Evolutionary conservation across 2,113 vertebrate genomes (phyloP).

Genomic region (Raja brachyura): DNA sequence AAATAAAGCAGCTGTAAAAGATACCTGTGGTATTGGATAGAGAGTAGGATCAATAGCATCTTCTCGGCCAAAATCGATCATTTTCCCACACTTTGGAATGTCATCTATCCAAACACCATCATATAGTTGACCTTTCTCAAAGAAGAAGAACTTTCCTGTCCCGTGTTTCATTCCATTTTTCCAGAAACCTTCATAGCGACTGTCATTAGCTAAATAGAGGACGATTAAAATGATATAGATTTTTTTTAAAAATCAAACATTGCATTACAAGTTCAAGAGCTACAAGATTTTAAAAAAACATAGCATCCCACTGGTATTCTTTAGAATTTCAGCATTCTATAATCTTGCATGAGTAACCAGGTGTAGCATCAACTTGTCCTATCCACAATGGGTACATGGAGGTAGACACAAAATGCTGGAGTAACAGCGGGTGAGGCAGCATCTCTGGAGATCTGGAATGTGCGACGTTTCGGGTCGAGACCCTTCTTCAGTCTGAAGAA

Average conservation of each 20-base stretch:
- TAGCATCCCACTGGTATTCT: neutral
- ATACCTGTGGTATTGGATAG: conserved; percentile 80
- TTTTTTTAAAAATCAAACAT: too few species aligned
- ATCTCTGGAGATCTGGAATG: too few species aligned
- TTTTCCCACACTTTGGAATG: conserved; percentile 70
- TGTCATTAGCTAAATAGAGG: conserved; percentile 58
- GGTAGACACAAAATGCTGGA: too few species aligned
- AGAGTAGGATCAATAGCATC: conserved; percentile 57
- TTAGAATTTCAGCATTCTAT: neutral
- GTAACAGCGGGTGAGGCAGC: too few species aligned
- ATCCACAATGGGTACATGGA: neutral
- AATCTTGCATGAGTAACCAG: too few species aligned
- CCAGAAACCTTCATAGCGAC: conserved; percentile 79
- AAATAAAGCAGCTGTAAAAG: neutral
- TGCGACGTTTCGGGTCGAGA: too few species aligned
- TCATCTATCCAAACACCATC: conserved; percentile 77
- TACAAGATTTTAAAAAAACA: neutral
- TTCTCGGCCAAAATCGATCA: conserved; percentile 65
- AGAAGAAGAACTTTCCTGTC: conserved; percentile 65
- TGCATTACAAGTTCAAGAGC: neutral
- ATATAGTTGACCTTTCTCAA: conserved; percentile 70
- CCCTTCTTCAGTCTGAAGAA: too few species aligned
- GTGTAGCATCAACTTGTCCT: neutral
- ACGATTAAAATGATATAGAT: neutral
- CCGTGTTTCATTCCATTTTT: conserved; percentile 74